Evolutionary conservation across 2,888 invertebrate genomes (phyloP).

Genomic region (Cantharis lateralis): DNA sequence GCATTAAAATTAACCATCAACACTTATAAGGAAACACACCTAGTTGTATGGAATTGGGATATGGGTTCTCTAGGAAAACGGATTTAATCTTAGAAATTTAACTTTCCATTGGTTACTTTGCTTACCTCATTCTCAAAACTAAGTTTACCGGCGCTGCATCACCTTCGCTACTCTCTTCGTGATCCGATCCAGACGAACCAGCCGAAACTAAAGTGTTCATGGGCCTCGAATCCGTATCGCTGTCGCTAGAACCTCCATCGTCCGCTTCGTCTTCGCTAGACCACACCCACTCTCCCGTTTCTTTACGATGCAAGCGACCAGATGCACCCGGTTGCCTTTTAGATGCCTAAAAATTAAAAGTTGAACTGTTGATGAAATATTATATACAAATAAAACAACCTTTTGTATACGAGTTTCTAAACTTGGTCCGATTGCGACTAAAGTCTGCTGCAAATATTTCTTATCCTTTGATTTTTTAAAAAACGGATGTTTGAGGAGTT

Average conservation of each 20-base stretch:
- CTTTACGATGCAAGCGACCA: slow-evolving; percentile 86
- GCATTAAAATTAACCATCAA: neutral
- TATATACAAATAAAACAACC: slow-evolving; percentile 56
- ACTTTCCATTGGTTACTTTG: neutral
- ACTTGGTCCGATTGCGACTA: slow-evolving; percentile 85
- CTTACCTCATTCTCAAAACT: slow-evolving; percentile 84
- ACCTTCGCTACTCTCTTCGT: slow-evolving; percentile 55
- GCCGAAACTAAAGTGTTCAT: slow-evolving; percentile 55
- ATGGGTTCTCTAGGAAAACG: slow-evolving; percentile 39
- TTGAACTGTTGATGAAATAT: neutral
- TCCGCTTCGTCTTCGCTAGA: slow-evolving; percentile 89
- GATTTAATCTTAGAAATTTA: neutral
- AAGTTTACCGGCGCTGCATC: slow-evolving; percentile 71
- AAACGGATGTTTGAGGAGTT: slow-evolving; percentile 94
- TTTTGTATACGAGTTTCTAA: slow-evolving; percentile 90
- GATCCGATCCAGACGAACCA: slow-evolving; percentile 54
- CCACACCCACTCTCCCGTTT: slow-evolving; percentile 98
- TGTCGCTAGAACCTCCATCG: slow-evolving; percentile 65
- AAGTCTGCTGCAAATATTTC: slow-evolving; percentile 82
- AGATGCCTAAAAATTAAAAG: slow-evolving; percentile 58
- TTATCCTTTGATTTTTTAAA: slow-evolving; percentile 97
- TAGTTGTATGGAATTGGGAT: slow-evolving; percentile 40
- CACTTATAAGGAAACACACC: slow-evolving; percentile 29
- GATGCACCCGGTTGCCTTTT: slow-evolving; percentile 86
- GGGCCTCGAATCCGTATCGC: slow-evolving; percentile 58